A percentile compares a stretch with the other conserved stretches of the same genome.
phyloP scores from a whole-genome alignment of 2,113 vertebrate species.

The Tragulus kanchil region DNA sequence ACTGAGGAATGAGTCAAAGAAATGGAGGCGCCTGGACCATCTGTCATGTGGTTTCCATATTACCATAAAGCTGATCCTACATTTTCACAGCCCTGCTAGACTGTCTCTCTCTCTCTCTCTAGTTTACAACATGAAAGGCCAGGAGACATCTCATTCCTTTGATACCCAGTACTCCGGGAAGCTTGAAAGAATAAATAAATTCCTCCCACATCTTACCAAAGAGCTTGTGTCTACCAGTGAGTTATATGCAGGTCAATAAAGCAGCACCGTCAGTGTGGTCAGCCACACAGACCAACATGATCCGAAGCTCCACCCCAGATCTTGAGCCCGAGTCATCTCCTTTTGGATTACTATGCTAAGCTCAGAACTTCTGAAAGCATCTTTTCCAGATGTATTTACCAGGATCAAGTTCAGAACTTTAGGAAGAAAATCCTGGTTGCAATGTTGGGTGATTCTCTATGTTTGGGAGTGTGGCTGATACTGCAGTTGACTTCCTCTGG shows the following conservation, averaged over 20 bases:
- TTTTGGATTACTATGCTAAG: neutral
- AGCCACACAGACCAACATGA: neutral
- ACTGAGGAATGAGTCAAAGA: conserved; percentile 38
- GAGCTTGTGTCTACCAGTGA: conserved; percentile 61
- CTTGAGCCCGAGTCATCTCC: conserved; percentile 17
- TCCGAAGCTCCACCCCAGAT: neutral
- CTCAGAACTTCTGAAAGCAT: neutral
- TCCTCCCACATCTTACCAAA: conserved; percentile 79
- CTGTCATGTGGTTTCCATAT: conserved; percentile 70
- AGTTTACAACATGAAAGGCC: conserved; percentile 76
- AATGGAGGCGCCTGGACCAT: neutral
- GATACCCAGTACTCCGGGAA: conserved; percentile 77
- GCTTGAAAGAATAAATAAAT: conserved; percentile 77
- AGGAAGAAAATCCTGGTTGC: neutral
- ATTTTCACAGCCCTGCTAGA: conserved; percentile 58
- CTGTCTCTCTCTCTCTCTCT: conserved; percentile 71
- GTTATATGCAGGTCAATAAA: conserved; percentile 65
- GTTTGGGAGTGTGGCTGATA: neutral
- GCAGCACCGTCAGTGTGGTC: neutral
- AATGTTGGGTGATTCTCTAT: neutral
- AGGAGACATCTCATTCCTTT: conserved; percentile 80
- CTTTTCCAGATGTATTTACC: neutral
- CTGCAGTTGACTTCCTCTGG: neutral
- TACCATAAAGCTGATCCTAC: conserved; percentile 50
- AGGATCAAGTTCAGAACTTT: neutral